Evolutionary conservation across 35 echinoderm and acorn worm genomes (phyloP).

Genomic region (Ophioderma brevispina): DNA sequence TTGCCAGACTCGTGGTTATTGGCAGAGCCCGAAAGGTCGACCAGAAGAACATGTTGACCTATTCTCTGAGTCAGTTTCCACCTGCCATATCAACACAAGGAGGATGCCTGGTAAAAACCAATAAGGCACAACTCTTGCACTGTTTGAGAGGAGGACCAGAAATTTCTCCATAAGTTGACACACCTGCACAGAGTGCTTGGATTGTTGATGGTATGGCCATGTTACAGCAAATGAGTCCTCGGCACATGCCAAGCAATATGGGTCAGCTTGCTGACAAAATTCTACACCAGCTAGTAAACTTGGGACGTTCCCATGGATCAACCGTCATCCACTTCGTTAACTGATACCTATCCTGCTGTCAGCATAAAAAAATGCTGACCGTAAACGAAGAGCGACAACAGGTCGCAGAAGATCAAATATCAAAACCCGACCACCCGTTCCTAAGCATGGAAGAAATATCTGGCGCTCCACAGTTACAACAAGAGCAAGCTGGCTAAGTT

Average conservation of each 20-base stretch:
- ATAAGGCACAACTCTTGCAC: slow-evolving; percentile 58
- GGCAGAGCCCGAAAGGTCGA: slow-evolving; percentile 38
- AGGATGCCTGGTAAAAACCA: slow-evolving; percentile 56
- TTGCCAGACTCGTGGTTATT: slow-evolving; percentile 46
- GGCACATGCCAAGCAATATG: slow-evolving; percentile 18
- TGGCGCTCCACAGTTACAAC: slow-evolving; percentile 32
- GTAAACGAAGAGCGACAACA: slow-evolving; percentile 14
- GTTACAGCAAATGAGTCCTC: slow-evolving; percentile 45
- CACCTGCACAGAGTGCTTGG: slow-evolving; percentile 24
- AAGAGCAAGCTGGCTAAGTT: slow-evolving; percentile 33
- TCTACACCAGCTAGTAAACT: slow-evolving; percentile 15
- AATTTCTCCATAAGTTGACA: slow-evolving; percentile 9
- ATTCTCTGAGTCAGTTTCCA: slow-evolving; percentile 50
- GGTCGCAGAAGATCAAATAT: slow-evolving; percentile 18
- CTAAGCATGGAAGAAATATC: slow-evolving; percentile 65
- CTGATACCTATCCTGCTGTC: slow-evolving; percentile 16
- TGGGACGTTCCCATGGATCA: not conserved
- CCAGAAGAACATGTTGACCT: slow-evolving; percentile 39
- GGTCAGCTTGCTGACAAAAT: slow-evolving; percentile 25
- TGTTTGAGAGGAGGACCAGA: slow-evolving; percentile 11
- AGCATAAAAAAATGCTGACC: slow-evolving; percentile 45
- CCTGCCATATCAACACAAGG: slow-evolving; percentile 26
- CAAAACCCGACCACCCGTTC: slow-evolving; percentile 26
- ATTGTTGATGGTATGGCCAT: slow-evolving; percentile 54
- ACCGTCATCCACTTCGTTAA: slow-evolving; percentile 42